Percentiles rank a stretch among this genome's conserved stretches.
Evolutionary conservation across 2,113 vertebrate species (phyloP).

Genomic region (Polypterus senegalus): DNA sequence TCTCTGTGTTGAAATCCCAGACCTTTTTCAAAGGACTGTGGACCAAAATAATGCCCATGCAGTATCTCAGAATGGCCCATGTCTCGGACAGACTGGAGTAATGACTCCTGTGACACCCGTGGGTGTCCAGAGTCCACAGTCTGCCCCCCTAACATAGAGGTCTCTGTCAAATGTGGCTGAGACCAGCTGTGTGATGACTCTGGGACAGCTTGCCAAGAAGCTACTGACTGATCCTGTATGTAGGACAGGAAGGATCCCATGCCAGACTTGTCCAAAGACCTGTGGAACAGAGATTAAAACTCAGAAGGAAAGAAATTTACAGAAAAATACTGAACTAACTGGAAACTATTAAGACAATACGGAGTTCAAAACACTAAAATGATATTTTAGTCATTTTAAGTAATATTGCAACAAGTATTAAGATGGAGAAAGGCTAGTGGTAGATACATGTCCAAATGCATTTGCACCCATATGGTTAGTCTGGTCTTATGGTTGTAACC

Average conservation of each 20-base stretch:
- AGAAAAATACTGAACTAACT: too few relatives aligned
- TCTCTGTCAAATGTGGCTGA: constrained; percentile 31
- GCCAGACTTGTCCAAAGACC: constrained; percentile 26
- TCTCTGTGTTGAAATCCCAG: constrained; percentile 52
- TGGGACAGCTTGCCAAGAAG: constrained; percentile 42
- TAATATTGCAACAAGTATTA: too few relatives aligned
- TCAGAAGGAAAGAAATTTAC: too few relatives aligned
- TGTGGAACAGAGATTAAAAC: constrained; percentile 21
- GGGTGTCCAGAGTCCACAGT: constrained; percentile 37
- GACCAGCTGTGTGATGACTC: constrained; percentile 48
- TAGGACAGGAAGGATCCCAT: constrained; percentile 55
- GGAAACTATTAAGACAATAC: too few relatives aligned
- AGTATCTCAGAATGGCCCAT: constrained; percentile 58
- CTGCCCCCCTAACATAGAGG: constrained; percentile 42
- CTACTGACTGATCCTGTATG: constrained; percentile 50
- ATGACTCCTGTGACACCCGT: constrained; percentile 43
- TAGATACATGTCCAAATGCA: too few relatives aligned
- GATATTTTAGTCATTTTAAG: too few relatives aligned
- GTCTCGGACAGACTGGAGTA: constrained; percentile 56
- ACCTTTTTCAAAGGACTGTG: constrained; percentile 59
- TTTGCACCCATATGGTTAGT: too few relatives aligned
- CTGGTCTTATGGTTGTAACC: too few relatives aligned
- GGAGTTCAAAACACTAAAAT: too few relatives aligned
- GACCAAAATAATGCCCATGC: constrained; percentile 50
- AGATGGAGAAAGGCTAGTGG: too few relatives aligned